phyloP scores from a whole-genome alignment of 2,888 invertebrate genomes.

The Cheilosia urbana region DNA sequence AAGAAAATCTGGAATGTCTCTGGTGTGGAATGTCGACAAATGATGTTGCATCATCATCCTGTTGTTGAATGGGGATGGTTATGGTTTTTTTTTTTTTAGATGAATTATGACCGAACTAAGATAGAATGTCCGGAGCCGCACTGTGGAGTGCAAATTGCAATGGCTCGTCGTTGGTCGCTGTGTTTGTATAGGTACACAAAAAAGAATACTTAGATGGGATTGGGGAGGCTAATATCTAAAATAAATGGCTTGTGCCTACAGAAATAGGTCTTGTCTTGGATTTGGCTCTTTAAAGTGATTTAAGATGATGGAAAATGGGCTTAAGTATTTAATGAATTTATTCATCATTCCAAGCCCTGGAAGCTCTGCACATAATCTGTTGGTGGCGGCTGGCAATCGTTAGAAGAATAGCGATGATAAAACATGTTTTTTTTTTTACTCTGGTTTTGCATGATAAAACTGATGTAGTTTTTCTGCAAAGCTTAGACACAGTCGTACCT shows the following conservation, averaged over 20 bases:
- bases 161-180: neutral
- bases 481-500: too few species aligned
- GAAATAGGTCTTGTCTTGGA: constrained; percentile 31
- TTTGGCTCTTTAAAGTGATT: constrained; percentile 1
- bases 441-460: too few species aligned
- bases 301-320: neutral
- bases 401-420: too few species aligned
- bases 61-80: constrained; percentile 39
- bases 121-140: constrained; percentile 52
- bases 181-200: constrained; percentile 3
- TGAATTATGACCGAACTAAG: constrained; percentile 59
- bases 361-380: too few species aligned
- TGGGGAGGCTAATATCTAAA: constrained; percentile 42
- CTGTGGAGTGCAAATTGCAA: constrained; percentile 64
- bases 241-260: constrained; percentile 52
- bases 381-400: too few species aligned
- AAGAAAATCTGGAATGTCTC: constrained; percentile 47
- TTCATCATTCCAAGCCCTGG: too few species aligned
- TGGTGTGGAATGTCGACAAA: constrained; percentile 53
- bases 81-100: constrained; percentile 27
- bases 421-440: too few species aligned
- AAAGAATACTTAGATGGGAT: constrained; percentile 8
- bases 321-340: too few species aligned
- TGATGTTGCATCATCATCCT: constrained; percentile 58
- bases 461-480: too few species aligned